Base-by-base conservation (phyloP, 92 coral and sea anemone species). In the Porites divaricata region DNA sequence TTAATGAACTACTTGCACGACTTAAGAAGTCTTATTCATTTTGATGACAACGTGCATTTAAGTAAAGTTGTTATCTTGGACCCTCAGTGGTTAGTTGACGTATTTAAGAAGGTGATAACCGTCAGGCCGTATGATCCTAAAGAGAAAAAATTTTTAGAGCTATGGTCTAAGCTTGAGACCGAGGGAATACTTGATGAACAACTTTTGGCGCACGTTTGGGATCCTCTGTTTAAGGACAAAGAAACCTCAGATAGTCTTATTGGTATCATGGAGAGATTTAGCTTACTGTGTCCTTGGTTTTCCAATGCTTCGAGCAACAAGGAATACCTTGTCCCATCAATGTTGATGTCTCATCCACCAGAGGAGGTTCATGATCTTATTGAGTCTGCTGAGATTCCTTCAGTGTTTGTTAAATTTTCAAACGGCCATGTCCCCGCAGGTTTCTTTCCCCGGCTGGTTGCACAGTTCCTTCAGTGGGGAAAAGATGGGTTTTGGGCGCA, bases 131-230 rank as follows among this genome's bases (percentile, higher is more conserved):
- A 11, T 67, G 45, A 67, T 9, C 19, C 6, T 67, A 67, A 5
- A 67, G 72, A 67, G 1, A 12, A 1, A 10, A 67, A 28, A 67
- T 28, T 67, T 6, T 13, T 20, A 28, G 72, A 67, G 4, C 45
- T 24, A 24, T 67, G 72, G 72, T 1, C 1, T 1, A 69, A 69
- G 74, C 74, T 69, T 35, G 74, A 69, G 49, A 7, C 0, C 2
- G 74, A 69, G 19, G 74, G 74, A 41, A 41, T 69, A 19, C 45
- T 69, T 51, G 52, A 69, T 41, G 74, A 26, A 19, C 9, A 69
- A 26, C 74, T 69, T 28, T 69, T 69, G 17, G 45, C 51, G 9
- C 74, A 69, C 41, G 74, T 69, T 9, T 69, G 74, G 74, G 14
- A 19, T 13, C 16, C 22, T 28, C 35, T 69, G 53, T 28, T 15